Conservation (phyloP, 2,797 vertebrate species). For the Ctenopoma multispine region DNA sequence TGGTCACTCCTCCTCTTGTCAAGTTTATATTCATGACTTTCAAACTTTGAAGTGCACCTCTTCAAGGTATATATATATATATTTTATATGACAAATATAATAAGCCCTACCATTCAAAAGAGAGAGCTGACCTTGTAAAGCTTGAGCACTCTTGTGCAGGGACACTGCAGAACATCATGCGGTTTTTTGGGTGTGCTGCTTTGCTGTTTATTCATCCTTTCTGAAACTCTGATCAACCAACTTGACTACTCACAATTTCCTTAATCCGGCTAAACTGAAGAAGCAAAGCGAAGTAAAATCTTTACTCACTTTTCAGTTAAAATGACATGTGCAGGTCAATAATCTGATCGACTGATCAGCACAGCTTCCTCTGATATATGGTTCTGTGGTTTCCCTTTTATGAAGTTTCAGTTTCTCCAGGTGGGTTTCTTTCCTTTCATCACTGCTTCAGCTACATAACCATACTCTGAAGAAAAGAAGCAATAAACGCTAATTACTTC, state of each 20-base stretch:
- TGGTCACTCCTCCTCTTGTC: background rate
- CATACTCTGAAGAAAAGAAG: background rate
- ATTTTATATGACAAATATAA: constrained; percentile 24
- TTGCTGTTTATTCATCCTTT: background rate
- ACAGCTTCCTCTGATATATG: background rate
- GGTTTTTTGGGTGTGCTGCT: background rate
- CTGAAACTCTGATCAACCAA: background rate
- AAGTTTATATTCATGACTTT: constrained; percentile 9
- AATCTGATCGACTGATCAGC: background rate
- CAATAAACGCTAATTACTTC: background rate
- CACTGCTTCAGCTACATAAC: background rate
- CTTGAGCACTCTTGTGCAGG: background rate
- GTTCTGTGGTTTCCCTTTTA: background rate
- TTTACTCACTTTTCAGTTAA: background rate
- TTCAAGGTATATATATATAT: too few relatives aligned
- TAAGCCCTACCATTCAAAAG: background rate
- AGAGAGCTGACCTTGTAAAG: background rate
- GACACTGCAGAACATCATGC: constrained; percentile 6
- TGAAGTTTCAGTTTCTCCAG: background rate
- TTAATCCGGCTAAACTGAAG: background rate
- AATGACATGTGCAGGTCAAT: background rate
- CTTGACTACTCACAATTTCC: background rate
- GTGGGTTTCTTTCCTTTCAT: background rate
- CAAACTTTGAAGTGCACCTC: constrained; percentile 6
- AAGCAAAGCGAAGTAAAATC: background rate